phyloP scores from a whole-genome alignment of 2,888 invertebrate species.

The Troides oblongomaculatus region DNA sequence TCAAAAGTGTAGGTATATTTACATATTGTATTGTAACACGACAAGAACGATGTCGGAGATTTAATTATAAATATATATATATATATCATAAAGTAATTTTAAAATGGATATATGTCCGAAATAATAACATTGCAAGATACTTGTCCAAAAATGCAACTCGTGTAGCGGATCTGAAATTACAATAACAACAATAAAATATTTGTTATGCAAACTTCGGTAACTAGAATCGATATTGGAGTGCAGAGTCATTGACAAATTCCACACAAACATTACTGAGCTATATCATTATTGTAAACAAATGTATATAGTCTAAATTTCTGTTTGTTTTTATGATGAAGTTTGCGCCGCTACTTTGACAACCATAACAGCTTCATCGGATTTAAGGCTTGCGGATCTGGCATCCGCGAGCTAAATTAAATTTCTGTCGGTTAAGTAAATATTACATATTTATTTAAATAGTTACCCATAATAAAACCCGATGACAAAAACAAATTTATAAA shows the following conservation, averaged over 20 bases:
- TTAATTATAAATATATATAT: background rate
- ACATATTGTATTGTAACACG: background rate
- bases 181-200: slow-evolving; percentile 43
- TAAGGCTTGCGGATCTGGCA: no score
- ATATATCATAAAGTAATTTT: no score
- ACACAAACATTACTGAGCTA: background rate
- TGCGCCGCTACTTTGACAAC: no score
- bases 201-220: slow-evolving; percentile 38
- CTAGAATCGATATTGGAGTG: slow-evolving; percentile 33
- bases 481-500: no score
- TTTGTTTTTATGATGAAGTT: no score
- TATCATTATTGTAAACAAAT: background rate
- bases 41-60: slow-evolving; percentile 28
- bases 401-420: no score
- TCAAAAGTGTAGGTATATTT: background rate
- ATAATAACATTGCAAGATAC: slow-evolving; percentile 14
- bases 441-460: no score
- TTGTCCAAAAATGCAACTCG: slow-evolving; percentile 34
- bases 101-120: background rate
- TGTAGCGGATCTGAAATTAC: slow-evolving; percentile 39
- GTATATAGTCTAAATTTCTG: no score
- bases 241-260: slow-evolving; percentile 11
- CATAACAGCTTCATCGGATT: no score
- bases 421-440: no score
- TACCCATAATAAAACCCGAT: no score